A percentile compares a stretch with the other conserved stretches of the same genome.
phyloP scores from a whole-genome alignment of 2,113 vertebrate genomes.

The Thinocorus orbignyianus region DNA sequence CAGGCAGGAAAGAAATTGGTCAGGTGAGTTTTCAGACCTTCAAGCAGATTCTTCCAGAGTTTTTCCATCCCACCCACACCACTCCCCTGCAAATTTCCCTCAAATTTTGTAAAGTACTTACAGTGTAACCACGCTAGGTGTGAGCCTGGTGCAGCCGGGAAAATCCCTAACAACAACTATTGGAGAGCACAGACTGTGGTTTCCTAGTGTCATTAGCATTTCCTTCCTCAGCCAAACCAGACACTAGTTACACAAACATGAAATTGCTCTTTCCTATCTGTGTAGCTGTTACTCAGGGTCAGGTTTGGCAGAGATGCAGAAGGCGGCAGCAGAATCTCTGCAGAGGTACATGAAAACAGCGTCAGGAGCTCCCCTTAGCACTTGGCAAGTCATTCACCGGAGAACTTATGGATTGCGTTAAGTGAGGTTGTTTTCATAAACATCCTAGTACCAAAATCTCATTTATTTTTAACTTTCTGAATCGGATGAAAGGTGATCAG shows the following conservation, averaged over 20 bases:
- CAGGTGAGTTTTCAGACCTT: not conserved
- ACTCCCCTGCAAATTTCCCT: not conserved
- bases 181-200: not conserved
- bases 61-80: not conserved
- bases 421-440: not conserved
- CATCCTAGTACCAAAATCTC: not conserved
- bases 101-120: not conserved
- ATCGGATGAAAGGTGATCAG: not conserved
- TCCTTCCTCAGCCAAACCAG: not conserved
- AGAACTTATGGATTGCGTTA: not conserved
- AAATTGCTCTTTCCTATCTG: not conserved
- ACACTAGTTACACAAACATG: not conserved
- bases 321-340: not conserved
- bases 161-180: not conserved
- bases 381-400: not conserved
- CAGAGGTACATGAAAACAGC: not conserved
- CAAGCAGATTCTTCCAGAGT: not conserved
- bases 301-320: not conserved
- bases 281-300: not conserved
- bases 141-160: not conserved
- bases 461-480: conserved; percentile 18
- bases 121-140: fast-evolving
- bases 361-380: not conserved
- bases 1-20: not conserved
- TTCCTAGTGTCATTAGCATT: not conserved